Conservation (phyloP, 2,797 vertebrate genomes). For the Rhynchotus rufescens region DNA sequence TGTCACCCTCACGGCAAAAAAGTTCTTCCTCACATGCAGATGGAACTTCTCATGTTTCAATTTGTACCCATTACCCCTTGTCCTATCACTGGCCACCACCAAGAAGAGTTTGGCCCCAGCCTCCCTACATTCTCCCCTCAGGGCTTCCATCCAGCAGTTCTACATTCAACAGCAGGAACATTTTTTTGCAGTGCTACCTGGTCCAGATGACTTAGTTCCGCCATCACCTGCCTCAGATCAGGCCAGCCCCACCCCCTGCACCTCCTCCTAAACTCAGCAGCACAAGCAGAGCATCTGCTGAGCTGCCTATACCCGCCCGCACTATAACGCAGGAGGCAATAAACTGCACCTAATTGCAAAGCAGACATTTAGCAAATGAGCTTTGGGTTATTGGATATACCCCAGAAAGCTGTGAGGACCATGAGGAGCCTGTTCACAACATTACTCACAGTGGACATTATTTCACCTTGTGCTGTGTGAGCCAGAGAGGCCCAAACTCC, state of each 20-base stretch:
- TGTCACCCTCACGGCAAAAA: no score
- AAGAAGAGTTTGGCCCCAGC: no score
- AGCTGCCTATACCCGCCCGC: background rate
- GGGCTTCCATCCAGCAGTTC: background rate
- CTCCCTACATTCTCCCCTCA: no score
- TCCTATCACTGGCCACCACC: no score
- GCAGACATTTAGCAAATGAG: background rate
- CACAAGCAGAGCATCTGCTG: background rate
- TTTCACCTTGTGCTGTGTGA: background rate
- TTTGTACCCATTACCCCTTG: no score
- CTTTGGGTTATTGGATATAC: background rate
- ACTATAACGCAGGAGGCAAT: background rate
- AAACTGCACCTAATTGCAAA: background rate
- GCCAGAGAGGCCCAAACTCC: fast-evolving
- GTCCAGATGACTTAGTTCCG: background rate
- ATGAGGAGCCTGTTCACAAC: background rate
- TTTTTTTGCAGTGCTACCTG: background rate
- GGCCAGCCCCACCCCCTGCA: background rate
- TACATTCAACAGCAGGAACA: background rate
- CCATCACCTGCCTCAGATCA: background rate
- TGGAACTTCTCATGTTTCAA: no score
- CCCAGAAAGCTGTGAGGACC: background rate
- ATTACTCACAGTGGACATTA: background rate
- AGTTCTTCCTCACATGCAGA: no score
- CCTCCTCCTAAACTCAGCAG: background rate